phyloP scores from a whole-genome alignment of 2,888 invertebrate species.

The Aphidius colemani region DNA sequence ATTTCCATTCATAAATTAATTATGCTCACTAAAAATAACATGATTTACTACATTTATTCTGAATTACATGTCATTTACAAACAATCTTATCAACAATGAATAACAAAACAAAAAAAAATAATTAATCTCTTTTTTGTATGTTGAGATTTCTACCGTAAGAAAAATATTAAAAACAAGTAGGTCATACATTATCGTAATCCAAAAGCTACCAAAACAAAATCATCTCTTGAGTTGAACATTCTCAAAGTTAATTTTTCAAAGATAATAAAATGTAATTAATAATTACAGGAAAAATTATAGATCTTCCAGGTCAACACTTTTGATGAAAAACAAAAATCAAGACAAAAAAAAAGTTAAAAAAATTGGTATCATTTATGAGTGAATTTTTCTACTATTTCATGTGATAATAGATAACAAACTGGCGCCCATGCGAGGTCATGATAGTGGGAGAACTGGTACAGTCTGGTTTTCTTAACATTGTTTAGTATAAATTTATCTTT shows the following conservation, averaged over 20 bases:
- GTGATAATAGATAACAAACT: conserved; percentile 28
- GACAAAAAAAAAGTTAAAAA: conserved; percentile 11
- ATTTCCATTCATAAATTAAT: conserved; percentile 10
- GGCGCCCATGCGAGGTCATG: conserved; percentile 28
- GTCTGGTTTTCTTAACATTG: conserved; percentile 23
- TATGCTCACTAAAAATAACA: neutral
- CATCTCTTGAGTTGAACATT: too few relatives aligned
- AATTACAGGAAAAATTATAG: neutral
- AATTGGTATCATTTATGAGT: conserved; percentile 30
- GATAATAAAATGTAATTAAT: too few relatives aligned
- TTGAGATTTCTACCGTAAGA: too few relatives aligned
- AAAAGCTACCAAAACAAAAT: too few relatives aligned
- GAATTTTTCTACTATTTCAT: conserved; percentile 36
- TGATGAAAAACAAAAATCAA: too few relatives aligned
- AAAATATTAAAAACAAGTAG: neutral
- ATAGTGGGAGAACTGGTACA: conserved; percentile 27
- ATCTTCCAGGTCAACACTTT: conserved; percentile 1
- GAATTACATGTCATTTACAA: neutral
- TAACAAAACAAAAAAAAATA: too few relatives aligned
- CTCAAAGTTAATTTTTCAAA: neutral
- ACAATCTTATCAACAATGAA: neutral
- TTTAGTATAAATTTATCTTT: neutral
- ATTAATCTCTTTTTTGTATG: too few relatives aligned
- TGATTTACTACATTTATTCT: neutral
- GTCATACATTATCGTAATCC: neutral